phyloP scores from a whole-genome alignment of 2,797 vertebrate species.

The Emys orbicularis region DNA sequence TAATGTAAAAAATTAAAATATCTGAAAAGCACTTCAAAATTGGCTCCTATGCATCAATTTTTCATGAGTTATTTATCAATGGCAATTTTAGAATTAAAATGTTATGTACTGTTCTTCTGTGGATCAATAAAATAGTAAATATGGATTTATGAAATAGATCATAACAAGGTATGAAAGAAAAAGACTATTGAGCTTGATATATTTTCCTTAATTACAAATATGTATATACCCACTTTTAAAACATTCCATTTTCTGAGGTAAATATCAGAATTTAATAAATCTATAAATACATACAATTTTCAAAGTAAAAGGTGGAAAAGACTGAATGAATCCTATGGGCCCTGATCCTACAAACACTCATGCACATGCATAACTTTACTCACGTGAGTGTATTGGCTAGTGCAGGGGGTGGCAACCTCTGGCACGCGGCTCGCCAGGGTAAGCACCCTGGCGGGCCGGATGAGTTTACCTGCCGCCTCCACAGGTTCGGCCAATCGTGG shows the following conservation, averaged over 20 bases:
- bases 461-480: too few species aligned
- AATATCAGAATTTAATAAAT: background rate
- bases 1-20: background rate
- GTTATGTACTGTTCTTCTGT: background rate
- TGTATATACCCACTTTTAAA: background rate
- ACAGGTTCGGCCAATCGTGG: too few species aligned
- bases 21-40: background rate
- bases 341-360: background rate
- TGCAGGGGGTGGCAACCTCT: background rate
- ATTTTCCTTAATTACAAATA: background rate
- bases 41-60: background rate
- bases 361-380: accelerated
- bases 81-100: background rate
- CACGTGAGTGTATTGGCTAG: background rate
- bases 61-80: background rate
- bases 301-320: background rate
- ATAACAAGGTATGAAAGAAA: background rate
- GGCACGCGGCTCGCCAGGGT: too few species aligned
- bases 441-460: too few species aligned
- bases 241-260: background rate
- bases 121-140: background rate
- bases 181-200: background rate
- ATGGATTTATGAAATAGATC: background rate
- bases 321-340: background rate
- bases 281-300: background rate